Percentiles rank a stretch among this genome's conserved stretches.
Conservation (phyloP, 1,140 invertebrate genomes). For the Hycleus cichorii region DNA sequence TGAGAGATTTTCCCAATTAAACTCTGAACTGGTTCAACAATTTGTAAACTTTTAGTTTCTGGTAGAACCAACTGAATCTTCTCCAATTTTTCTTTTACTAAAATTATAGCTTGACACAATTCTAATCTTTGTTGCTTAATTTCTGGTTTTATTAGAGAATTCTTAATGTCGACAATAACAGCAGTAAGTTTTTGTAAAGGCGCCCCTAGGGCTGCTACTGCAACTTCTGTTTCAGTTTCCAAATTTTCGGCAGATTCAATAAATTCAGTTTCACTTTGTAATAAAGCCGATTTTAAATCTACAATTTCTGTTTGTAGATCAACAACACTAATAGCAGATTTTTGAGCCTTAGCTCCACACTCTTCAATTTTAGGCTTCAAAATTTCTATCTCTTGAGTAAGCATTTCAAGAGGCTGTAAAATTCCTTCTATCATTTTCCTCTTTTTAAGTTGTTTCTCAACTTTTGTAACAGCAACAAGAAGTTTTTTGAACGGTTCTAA, state of each 20-base stretch:
- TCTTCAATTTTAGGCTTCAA: neutral
- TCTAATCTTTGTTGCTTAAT: neutral
- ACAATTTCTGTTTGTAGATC: neutral
- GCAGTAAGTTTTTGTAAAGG: constrained; percentile 11
- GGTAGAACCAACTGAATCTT: neutral
- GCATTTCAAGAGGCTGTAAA: neutral
- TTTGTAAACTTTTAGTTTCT: neutral
- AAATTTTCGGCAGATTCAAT: neutral
- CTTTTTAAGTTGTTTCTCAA: neutral
- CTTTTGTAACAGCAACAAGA: neutral
- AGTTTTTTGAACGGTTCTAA: neutral
- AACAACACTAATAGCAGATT: neutral
- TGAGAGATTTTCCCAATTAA: neutral
- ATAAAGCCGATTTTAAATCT: constrained; percentile 3
- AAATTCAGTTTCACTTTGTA: constrained; percentile 1
- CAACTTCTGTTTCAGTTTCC: neutral
- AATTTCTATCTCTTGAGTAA: neutral
- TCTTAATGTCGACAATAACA: constrained; percentile 1
- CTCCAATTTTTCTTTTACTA: constrained; percentile 4
- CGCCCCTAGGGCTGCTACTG: neutral
- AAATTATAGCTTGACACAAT: neutral
- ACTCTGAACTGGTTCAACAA: neutral
- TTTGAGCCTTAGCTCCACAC: neutral
- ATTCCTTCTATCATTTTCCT: neutral
- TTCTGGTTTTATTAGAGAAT: constrained; percentile 8